Percentiles rank a stretch among this genome's conserved stretches.
These are phyloP conservation scores for Phocoena sinus DNA, from an alignment of 2,113 vertebrate genomes.

Conservation along the genomic window DNA sequence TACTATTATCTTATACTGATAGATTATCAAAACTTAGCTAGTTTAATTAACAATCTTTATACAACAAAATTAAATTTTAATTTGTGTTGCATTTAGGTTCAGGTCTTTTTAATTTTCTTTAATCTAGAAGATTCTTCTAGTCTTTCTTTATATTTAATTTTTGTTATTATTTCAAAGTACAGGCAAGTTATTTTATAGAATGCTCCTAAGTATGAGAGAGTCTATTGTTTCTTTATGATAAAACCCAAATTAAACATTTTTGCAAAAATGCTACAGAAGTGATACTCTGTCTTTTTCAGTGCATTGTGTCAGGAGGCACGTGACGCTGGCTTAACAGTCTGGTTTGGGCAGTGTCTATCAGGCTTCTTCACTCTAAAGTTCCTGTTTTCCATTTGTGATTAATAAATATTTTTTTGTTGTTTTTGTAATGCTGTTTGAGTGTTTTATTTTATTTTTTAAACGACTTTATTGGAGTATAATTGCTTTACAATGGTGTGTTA, in stretches of 20 bases:
- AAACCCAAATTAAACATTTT: neutral
- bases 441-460: too few relatives aligned
- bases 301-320: neutral
- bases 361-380: neutral
- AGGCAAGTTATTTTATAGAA: neutral
- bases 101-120: neutral
- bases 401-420: neutral
- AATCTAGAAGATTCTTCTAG: neutral
- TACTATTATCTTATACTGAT: neutral
- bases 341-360: neutral
- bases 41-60: neutral
- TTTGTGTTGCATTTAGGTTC: neutral
- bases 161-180: neutral
- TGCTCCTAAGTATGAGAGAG: neutral
- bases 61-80: neutral
- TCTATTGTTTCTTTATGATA: neutral
- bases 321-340: neutral
- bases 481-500: too few relatives aligned
- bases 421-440: too few relatives aligned
- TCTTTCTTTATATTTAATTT: neutral
- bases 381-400: neutral
- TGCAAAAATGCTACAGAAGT: neutral
- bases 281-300: neutral
- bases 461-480: too few relatives aligned
- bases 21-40: neutral